Conservation (phyloP, 2,113 vertebrate genomes). For the Panurus biarmicus region DNA sequence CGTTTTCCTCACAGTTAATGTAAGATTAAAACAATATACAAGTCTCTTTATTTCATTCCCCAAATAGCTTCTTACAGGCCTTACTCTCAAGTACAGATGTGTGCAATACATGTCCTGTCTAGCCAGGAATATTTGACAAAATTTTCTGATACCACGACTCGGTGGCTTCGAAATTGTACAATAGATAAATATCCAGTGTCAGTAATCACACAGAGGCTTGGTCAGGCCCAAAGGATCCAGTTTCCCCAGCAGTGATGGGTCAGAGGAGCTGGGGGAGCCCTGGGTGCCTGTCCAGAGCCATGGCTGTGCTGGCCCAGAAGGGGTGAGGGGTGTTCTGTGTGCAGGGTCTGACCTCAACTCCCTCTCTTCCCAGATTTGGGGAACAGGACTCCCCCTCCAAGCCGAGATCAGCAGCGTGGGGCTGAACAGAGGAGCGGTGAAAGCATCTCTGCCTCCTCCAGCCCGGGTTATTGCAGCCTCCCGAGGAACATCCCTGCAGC, state of each 20-base stretch:
- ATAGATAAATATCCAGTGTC: not conserved
- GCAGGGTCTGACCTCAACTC: rapidly evolving
- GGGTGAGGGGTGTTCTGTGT: rapidly evolving
- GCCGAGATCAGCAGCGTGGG: not conserved
- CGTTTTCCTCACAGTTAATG: not conserved
- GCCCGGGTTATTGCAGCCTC: not conserved
- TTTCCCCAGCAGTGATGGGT: not conserved
- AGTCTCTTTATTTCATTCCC: not conserved
- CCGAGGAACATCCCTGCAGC: not conserved
- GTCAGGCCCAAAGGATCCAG: not conserved
- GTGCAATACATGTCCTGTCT: not conserved
- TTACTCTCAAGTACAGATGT: not conserved
- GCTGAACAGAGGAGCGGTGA: not conserved
- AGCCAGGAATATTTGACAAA: not conserved
- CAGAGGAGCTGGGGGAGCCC: not conserved
- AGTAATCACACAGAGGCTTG: not conserved
- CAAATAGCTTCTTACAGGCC: not conserved
- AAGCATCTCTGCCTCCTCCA: constrained; percentile 20
- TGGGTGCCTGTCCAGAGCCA: not conserved
- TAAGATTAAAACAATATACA: not conserved
- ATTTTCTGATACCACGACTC: not conserved
- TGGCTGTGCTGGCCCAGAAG: too few relatives aligned
- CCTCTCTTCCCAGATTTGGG: constrained; percentile 58
- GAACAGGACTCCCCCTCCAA: not conserved
- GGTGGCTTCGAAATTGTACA: not conserved